Evolutionary conservation across 2,113 vertebrate genomes (phyloP), one percentile per base, ranked within the genome.

Genomic region (Serilophus lunatus): DNA sequence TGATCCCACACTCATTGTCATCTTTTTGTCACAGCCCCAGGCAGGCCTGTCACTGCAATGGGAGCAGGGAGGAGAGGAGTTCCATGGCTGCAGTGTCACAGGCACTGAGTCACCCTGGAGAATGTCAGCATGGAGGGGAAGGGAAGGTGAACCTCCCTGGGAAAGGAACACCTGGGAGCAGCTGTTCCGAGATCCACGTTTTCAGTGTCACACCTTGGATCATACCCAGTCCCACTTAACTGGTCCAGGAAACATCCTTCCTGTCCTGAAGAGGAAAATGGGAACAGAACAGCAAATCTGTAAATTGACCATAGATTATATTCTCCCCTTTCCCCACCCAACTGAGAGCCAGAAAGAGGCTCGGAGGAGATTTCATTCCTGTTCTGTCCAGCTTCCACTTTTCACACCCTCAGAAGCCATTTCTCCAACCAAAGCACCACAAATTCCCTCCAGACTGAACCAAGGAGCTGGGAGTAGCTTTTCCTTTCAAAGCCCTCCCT

Each of bases 51-150:
- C 85, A 75, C 82, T 72, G 78, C 10, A 3, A 45, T 54, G 42
- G 88, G 54, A 65, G 53, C 14, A 33, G 64, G 78, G 76, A 13
- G 54, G 71, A 92, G 79, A 57, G 71, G 24, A 65, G 50, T 3
- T 40, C 36, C 36, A 3, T 3, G 85, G 85, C 66, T 85, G 59
- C 40, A 4, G 56, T 51, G 92, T 29, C 85, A n/a, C 5, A 38
- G 18, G 57, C 66, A 1, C 72, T 42, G 76, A 60, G 44, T 36
- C 77, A 44, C 40, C 74, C 60, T 7, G 47, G 33, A 50, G 33
- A 42, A 11, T 0, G 0, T 35, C n/a, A 26, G 7, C 20, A 1
- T 3, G 12, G 74, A 79, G 74, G 49, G 40, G 57, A 38, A 29
- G 77, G 59, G 9, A 57, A 74, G 45, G 61, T 45, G 44, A 86